These are phyloP conservation scores for Platycheirus albimanus DNA, from an alignment of 2,888 invertebrate genomes.

Conservation along the genomic window DNA sequence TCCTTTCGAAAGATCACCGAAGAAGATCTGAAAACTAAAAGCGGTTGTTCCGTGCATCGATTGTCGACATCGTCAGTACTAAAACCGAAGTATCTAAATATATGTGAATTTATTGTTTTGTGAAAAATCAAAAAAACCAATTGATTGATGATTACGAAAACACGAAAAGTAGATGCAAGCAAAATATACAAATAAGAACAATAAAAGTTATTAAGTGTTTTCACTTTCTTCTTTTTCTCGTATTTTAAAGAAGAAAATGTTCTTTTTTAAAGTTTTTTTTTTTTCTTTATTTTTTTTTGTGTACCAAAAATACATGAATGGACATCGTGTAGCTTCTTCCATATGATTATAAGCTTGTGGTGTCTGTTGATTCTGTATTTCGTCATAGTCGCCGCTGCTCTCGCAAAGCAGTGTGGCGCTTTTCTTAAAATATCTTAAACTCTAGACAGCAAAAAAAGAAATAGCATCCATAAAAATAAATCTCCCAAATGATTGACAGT, in stretches of 20 bases:
- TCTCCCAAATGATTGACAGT: slow-evolving; percentile 32
- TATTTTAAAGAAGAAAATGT: slow-evolving; percentile 27
- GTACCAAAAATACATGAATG: slow-evolving; percentile 60
- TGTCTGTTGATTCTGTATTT: slow-evolving; percentile 27
- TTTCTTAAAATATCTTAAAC: slow-evolving; percentile 67
- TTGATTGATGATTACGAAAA: slow-evolving; percentile 6
- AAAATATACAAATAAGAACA: slow-evolving; percentile 7
- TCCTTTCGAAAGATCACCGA: slow-evolving; percentile 51
- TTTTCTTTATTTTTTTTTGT: slow-evolving; percentile 14
- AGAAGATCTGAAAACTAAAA: slow-evolving; percentile 36
- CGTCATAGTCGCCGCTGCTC: slow-evolving; percentile 18
- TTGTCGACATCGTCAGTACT: neutral
- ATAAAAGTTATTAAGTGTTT: neutral
- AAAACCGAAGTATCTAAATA: slow-evolving; percentile 6
- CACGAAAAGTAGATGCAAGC: neutral
- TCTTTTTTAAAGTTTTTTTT: slow-evolving; percentile 2
- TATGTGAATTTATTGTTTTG: slow-evolving; percentile 5
- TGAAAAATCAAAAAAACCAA: slow-evolving; percentile 16
- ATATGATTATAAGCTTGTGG: slow-evolving; percentile 4
- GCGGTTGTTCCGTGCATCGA: neutral
- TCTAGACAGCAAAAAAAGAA: no score
- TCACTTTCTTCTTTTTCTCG: slow-evolving; percentile 16
- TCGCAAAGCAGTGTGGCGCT: slow-evolving; percentile 43
- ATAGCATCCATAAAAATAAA: slow-evolving; percentile 53
- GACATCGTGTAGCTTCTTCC: slow-evolving; percentile 1